phyloP scores from a whole-genome alignment of 64 coral and sea anemone genomes.

The Montipora efflorescens region DNA sequence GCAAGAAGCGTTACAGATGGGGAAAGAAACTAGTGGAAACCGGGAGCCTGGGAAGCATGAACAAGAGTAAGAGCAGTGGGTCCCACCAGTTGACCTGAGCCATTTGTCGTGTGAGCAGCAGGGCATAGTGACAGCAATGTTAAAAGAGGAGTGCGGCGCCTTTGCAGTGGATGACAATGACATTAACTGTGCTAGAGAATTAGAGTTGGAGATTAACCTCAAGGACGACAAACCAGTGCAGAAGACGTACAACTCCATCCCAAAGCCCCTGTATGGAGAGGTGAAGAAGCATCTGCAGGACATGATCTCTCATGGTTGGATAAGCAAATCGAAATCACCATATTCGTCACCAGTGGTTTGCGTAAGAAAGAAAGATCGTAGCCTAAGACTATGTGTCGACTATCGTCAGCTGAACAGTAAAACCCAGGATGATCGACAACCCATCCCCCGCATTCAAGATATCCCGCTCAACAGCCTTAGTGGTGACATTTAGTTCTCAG shows the following conservation, averaged over 20 bases:
- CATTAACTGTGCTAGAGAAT: neutral
- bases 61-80: neutral
- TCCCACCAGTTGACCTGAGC: neutral
- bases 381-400: neutral
- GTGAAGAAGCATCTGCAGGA: neutral
- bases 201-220: neutral
- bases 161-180: neutral
- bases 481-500: neutral
- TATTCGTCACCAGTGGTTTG: neutral
- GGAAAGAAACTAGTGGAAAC: neutral
- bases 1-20: neutral
- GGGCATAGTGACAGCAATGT: neutral
- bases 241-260: neutral
- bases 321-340: conserved; percentile 21
- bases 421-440: neutral
- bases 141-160: neutral
- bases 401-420: neutral
- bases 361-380: neutral
- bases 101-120: neutral
- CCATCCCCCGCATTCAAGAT: neutral
- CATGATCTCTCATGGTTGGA: neutral
- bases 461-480: neutral
- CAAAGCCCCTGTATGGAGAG: neutral
- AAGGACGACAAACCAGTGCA: neutral
- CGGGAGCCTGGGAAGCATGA: neutral